Evolutionary conservation across 2,797 vertebrate genomes (phyloP).

Genomic region (Cebuella pygmaea): DNA sequence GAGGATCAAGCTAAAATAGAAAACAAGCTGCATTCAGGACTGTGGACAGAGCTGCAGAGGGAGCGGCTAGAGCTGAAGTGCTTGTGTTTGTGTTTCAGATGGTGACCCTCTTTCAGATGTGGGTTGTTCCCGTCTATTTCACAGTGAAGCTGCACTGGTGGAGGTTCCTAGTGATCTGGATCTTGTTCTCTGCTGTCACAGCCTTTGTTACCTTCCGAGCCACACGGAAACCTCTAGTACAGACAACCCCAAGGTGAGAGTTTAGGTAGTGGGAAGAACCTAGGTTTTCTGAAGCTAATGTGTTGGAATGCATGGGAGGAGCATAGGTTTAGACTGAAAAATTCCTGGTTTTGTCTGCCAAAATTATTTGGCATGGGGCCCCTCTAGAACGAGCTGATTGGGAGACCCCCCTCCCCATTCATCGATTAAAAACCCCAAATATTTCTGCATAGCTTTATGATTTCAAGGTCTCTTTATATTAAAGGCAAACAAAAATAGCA

Average conservation of each 20-base stretch:
- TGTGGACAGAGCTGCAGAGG: not conserved
- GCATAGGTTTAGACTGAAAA: not conserved
- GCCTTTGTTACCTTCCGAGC: conserved; percentile 96
- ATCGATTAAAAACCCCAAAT: not conserved
- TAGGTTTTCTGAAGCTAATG: not conserved
- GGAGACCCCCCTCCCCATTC: not conserved
- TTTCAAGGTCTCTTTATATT: conserved; percentile 31
- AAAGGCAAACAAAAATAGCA: conserved; percentile 20
- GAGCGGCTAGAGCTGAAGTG: conserved; percentile 67
- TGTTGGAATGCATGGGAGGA: not conserved
- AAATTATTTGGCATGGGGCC: not conserved
- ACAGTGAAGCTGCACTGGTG: conserved; percentile 98
- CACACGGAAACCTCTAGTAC: conserved; percentile 95
- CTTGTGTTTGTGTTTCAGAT: conserved; percentile 87
- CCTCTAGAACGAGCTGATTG: conserved; percentile 54
- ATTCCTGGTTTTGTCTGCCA: not conserved
- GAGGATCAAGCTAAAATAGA: not conserved
- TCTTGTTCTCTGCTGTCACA: conserved; percentile 96
- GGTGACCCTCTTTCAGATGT: conserved; percentile 99
- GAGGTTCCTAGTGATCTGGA: conserved; percentile 96
- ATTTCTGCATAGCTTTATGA: not conserved
- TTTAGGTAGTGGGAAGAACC: not conserved
- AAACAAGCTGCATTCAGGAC: not conserved
- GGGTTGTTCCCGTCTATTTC: conserved; percentile 99
- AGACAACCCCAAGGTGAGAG: conserved; percentile 95